Evolutionary conservation across 1,140 invertebrate species (phyloP), one percentile per base, ranked within the genome.

Genomic region (Anthonomus grandis): DNA sequence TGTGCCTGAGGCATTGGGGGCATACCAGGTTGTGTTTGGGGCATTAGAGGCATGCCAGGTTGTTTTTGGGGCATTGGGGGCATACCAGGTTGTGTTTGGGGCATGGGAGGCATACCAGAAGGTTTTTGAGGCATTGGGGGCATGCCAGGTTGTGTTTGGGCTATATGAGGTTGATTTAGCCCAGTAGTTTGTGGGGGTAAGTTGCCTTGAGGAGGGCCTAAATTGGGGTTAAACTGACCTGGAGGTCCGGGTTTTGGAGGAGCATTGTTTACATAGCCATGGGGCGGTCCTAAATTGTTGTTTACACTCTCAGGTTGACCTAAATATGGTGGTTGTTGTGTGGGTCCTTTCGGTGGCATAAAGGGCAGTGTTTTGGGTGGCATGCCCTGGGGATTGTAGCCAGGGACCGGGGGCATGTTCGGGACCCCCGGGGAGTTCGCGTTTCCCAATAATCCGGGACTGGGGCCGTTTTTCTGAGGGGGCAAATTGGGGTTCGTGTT

Each of bases 1-100:
- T 36, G 25, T 9, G 15, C 13, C 2, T 4, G 60, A 53, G 68
- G 64, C 46, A 63, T 39, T 59, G 72, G 68, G 44, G 18, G 3
- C 23, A n/a, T 37, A 13, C 24, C 34, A 8, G 12, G 19, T 13
- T 10, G 34, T 22, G 9, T 22, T 56, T 5, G 19, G 13, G 9
- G 34, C 19, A 10, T 22, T 56, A 23, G 12, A 10, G 54, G 46
- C 18, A 37, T 39, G 4, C 19, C 17, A 15, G 24, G n/a, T 25
- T 54, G 39, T 12, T 17, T 3, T 13, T 19, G 38, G 5, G 27
- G 45, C 12, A 22, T 24, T 44, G 8, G 10, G 17, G 71, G 70
- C 5, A 18, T 51, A 52, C 41, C 31, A 12, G 15, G 10, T 13
- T 49, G 17, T 18, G 42, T 5, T 15, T 10, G 31, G 10, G 13